These are phyloP conservation scores for Cacoxenus indagator DNA, from an alignment of 2,888 invertebrate species.

Conservation along the genomic window DNA sequence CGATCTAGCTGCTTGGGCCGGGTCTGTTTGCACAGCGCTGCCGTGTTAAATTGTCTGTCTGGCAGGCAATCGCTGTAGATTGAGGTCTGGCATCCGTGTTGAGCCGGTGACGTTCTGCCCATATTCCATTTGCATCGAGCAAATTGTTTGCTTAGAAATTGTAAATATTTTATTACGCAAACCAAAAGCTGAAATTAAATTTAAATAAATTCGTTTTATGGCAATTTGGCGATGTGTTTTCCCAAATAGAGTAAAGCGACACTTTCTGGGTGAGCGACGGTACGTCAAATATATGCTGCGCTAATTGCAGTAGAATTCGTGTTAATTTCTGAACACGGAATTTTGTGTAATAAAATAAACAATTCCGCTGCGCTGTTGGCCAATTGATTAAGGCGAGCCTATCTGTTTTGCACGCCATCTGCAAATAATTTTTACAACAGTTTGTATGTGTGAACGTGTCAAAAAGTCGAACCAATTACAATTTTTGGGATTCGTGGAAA, in stretches of 20 bases:
- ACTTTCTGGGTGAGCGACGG: not conserved
- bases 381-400: no score
- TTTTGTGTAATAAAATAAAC: not conserved
- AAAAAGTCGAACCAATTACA: not conserved
- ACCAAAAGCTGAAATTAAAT: conserved; percentile 51
- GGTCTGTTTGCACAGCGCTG: no score
- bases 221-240: not conserved
- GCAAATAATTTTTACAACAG: no score
- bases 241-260: not conserved
- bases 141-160: conserved; percentile 60
- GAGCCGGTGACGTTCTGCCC: no score
- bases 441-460: no score
- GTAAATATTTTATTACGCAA: conserved; percentile 57
- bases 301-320: not conserved
- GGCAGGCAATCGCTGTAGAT: conserved; percentile 39
- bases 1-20: not conserved
- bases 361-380: not conserved
- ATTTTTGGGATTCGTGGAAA: no score
- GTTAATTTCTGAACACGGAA: not conserved
- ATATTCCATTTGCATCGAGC: conserved; percentile 33
- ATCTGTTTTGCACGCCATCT: no score
- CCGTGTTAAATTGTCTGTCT: no score
- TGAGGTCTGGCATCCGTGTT: no score
- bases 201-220: conserved; percentile 60
- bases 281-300: not conserved